A percentile compares a stretch with the other conserved stretches of the same genome.
These are phyloP conservation scores for Zelleria hepariella DNA, from an alignment of 2,888 invertebrate genomes.

Conservation along the genomic window DNA sequence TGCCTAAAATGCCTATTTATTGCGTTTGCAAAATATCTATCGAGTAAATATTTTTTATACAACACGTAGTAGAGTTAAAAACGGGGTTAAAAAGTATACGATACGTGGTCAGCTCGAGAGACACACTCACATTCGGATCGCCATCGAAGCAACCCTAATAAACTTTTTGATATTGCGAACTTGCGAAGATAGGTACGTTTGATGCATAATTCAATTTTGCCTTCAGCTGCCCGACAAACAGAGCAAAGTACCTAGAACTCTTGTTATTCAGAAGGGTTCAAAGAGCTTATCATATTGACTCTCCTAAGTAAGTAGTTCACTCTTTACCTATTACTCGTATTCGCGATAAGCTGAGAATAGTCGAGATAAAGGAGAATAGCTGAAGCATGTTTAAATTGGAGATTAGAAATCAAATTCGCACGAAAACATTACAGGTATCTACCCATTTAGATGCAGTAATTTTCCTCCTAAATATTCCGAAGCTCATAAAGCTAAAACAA, in stretches of 20 bases:
- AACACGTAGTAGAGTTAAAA: neutral
- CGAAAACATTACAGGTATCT: too few relatives aligned
- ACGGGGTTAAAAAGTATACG: neutral
- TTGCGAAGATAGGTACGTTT: neutral
- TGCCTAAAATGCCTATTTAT: too few relatives aligned
- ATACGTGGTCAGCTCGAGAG: neutral
- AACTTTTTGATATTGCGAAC: neutral
- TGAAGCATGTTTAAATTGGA: too few relatives aligned
- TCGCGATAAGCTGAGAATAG: too few relatives aligned
- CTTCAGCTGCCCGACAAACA: neutral
- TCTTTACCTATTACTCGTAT: neutral
- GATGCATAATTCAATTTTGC: neutral
- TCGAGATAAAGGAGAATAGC: too few relatives aligned
- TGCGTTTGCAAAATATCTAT: neutral
- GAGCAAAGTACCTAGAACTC: neutral
- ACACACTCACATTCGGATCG: neutral
- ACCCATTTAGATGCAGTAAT: too few relatives aligned
- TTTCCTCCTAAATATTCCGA: too few relatives aligned
- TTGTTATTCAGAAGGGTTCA: too few relatives aligned
- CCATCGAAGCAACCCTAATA: neutral
- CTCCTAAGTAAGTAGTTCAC: too few relatives aligned
- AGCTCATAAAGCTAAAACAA: too few relatives aligned
- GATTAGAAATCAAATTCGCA: too few relatives aligned
- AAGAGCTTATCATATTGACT: neutral
- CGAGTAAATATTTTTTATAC: neutral